phyloP scores from a whole-genome alignment of 1,140 invertebrate species.

The Zophobas morio region DNA sequence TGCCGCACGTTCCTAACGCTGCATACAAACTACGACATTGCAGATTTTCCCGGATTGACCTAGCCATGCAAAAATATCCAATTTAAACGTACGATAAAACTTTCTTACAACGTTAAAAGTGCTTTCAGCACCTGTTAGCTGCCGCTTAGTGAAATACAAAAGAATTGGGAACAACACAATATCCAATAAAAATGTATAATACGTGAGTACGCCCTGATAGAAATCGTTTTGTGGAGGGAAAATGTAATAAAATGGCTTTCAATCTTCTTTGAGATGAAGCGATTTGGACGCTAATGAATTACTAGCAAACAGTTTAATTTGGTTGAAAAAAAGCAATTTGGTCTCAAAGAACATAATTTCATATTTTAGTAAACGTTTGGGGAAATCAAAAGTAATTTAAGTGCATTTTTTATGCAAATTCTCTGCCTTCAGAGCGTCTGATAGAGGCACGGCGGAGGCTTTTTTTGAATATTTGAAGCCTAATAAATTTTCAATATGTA shows the following conservation, averaged over 20 bases:
- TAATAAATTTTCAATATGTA: slow-evolving; percentile 41
- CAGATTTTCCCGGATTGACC: not conserved
- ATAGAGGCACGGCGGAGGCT: not conserved
- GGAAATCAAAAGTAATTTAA: slow-evolving; percentile 32
- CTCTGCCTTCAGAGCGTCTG: not conserved
- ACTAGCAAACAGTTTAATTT: slow-evolving; percentile 29
- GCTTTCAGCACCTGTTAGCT: slow-evolving; percentile 18
- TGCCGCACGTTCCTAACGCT: no score
- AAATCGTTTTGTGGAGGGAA: slow-evolving; percentile 21
- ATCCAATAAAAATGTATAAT: slow-evolving; percentile 37
- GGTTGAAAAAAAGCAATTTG: slow-evolving; percentile 35
- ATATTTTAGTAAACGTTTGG: slow-evolving; percentile 26
- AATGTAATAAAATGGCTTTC: slow-evolving; percentile 27
- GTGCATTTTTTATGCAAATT: slow-evolving; percentile 42
- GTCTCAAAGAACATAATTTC: slow-evolving; percentile 39
- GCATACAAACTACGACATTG: no score
- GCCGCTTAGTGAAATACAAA: slow-evolving; percentile 13
- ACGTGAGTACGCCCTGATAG: slow-evolving; percentile 31
- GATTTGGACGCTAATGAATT: slow-evolving; percentile 28
- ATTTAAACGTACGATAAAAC: not conserved
- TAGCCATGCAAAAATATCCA: slow-evolving; percentile 4
- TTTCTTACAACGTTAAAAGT: not conserved
- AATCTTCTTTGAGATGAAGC: not conserved
- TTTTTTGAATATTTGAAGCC: slow-evolving; percentile 32
- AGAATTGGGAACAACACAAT: slow-evolving; percentile 29